A percentile compares a stretch with the other conserved stretches of the same genome.
Conservation (phyloP, 1,140 invertebrate species). For the Leptinotarsa texana region DNA sequence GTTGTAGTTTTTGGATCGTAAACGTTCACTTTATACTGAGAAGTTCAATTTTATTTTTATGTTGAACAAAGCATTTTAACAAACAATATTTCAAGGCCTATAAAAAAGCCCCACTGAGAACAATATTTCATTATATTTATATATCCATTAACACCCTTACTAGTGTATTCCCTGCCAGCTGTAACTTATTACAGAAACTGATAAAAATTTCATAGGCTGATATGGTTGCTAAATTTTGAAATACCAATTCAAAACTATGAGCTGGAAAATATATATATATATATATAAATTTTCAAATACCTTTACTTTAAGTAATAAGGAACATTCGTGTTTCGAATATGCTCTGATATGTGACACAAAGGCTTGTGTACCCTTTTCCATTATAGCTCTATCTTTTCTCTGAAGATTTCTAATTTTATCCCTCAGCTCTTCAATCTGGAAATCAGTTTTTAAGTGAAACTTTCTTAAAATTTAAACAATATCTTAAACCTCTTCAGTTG, state of each 20-base stretch:
- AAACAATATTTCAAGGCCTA: too few relatives aligned
- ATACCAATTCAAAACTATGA: not conserved
- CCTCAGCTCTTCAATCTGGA: slow-evolving; percentile 46
- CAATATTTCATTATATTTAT: too few relatives aligned
- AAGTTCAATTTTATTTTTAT: too few relatives aligned
- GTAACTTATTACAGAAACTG: too few relatives aligned
- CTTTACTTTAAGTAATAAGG: slow-evolving; percentile 84
- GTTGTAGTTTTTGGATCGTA: too few relatives aligned
- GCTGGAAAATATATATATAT: too few relatives aligned
- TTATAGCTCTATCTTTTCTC: slow-evolving; percentile 71
- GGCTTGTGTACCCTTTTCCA: slow-evolving; percentile 88
- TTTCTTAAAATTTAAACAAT: not conserved
- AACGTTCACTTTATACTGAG: too few relatives aligned
- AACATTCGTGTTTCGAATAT: slow-evolving; percentile 96
- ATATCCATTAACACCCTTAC: too few relatives aligned
- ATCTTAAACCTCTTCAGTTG: slow-evolving; percentile 30
- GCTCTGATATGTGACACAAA: slow-evolving; percentile 95
- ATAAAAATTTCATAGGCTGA: too few relatives aligned
- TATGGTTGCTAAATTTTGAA: slow-evolving; percentile 23
- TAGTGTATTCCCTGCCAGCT: too few relatives aligned
- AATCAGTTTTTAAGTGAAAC: slow-evolving; percentile 11
- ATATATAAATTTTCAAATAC: slow-evolving; percentile 40
- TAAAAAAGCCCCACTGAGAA: too few relatives aligned
- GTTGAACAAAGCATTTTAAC: not conserved
- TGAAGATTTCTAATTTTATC: slow-evolving; percentile 66